phyloP scores from a whole-genome alignment of 2,797 vertebrate genomes.

The Brachymystax lenok region DNA sequence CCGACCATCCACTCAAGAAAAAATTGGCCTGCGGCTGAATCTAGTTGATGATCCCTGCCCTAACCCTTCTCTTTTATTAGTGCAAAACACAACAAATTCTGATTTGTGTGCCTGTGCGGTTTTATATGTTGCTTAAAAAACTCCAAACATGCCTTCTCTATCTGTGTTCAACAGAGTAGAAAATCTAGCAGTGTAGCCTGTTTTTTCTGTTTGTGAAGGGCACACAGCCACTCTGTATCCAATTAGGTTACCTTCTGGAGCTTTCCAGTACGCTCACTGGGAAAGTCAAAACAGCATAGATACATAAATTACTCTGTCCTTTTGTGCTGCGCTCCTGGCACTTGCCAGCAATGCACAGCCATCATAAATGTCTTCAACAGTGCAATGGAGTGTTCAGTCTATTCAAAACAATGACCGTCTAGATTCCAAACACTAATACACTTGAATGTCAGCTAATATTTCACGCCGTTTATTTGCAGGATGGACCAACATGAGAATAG shows the following conservation, averaged over 20 bases:
- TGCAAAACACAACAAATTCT: not conserved
- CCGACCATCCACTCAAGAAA: too few species aligned
- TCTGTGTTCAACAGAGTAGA: not conserved
- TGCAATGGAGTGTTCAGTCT: conserved; percentile 12
- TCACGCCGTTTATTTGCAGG: not conserved
- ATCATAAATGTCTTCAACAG: conserved; percentile 6
- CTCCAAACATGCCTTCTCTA: not conserved
- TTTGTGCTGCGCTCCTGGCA: conserved; percentile 11
- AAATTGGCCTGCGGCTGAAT: too few species aligned
- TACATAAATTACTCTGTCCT: conserved; percentile 28
- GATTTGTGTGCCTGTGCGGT: not conserved
- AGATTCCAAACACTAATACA: conserved; percentile 1
- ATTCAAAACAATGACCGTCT: conserved; percentile 18
- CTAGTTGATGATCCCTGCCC: not conserved
- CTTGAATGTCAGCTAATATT: conserved; percentile 22
- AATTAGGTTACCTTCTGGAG: conserved; percentile 35
- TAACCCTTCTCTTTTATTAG: not conserved
- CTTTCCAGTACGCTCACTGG: conserved; percentile 10
- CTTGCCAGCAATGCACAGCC: conserved; percentile 7
- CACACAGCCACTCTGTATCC: conserved; percentile 27
- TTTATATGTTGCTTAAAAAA: not conserved
- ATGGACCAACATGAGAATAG: not conserved
- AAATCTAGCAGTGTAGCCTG: not conserved
- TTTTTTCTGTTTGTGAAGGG: conserved; percentile 22
- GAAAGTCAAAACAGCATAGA: conserved; percentile 24